phyloP scores from a whole-genome alignment of 2,888 invertebrate species.

The Hirtodrosophila histrioides region DNA sequence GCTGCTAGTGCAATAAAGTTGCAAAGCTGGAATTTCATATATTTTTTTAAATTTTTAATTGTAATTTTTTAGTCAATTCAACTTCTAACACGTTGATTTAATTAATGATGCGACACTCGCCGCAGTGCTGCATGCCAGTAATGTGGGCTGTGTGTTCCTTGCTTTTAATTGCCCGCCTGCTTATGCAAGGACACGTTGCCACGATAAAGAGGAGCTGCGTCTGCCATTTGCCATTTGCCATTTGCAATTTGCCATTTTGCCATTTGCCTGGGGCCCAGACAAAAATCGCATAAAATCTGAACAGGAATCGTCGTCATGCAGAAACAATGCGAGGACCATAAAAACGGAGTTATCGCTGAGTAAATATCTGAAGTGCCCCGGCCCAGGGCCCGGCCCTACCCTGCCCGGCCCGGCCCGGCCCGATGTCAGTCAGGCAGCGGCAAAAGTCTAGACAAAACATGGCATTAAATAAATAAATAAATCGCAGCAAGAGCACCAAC shows the following conservation, averaged over 20 bases:
- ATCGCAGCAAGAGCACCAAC: constrained; percentile 44
- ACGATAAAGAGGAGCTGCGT: constrained; percentile 12
- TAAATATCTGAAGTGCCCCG: constrained; percentile 59
- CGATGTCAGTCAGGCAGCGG: constrained; percentile 53
- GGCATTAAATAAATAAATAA: constrained; percentile 79
- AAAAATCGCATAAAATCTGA: constrained; percentile 65
- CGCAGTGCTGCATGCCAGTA: constrained; percentile 21
- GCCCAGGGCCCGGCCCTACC: constrained; percentile 1
- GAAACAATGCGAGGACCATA: constrained; percentile 61
- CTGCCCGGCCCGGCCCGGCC: not conserved
- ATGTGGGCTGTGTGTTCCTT: constrained; percentile 33
- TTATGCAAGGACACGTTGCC: constrained; percentile 66
- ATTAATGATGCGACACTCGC: constrained; percentile 60
- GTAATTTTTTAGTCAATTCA: constrained; percentile 8
- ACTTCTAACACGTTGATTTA: constrained; percentile 24
- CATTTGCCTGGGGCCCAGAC: constrained; percentile 53
- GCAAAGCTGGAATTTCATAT: too few species aligned
- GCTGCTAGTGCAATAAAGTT: too few species aligned
- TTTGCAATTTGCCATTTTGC: constrained; percentile 26
- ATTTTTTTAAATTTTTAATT: not conserved
- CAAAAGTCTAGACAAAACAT: constrained; percentile 71
- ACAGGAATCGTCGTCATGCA: constrained; percentile 36
- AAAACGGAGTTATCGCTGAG: constrained; percentile 70
- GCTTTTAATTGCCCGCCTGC: constrained; percentile 71
- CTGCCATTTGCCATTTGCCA: constrained; percentile 25